Evolutionary conservation across 2,797 vertebrate genomes (phyloP).

Genomic region (Phrynocephalus forsythii): DNA sequence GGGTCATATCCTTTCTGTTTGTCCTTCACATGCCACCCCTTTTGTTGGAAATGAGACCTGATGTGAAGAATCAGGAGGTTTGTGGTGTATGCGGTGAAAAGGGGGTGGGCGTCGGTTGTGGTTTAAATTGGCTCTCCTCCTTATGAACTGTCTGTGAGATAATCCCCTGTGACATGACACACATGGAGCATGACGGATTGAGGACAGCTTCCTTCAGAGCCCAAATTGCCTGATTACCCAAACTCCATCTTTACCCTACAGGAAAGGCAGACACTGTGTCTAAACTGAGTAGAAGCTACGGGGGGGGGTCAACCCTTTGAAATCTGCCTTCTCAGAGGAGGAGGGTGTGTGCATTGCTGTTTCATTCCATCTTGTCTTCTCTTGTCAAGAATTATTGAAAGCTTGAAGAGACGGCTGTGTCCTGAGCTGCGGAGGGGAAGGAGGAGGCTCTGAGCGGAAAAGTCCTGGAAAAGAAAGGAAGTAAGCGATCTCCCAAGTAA

Average conservation of each 20-base stretch:
- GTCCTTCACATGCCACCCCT: neutral
- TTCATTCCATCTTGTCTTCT: neutral
- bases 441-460: neutral
- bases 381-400: neutral
- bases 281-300: neutral
- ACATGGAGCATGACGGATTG: slow-evolving; percentile 20
- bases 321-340: neutral
- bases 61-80: neutral
- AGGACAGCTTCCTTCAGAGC: slow-evolving; percentile 9
- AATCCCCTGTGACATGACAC: slow-evolving; percentile 28
- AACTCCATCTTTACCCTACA: neutral
- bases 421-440: neutral
- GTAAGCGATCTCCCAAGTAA: neutral
- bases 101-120: neutral
- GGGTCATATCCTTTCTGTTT: neutral
- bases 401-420: neutral
- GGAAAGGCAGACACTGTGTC: neutral
- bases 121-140: neutral
- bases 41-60: neutral
- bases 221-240: neutral
- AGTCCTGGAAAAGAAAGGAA: neutral
- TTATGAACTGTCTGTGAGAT: neutral
- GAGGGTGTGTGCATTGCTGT: neutral
- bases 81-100: neutral
- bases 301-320: neutral